These are phyloP conservation scores for Tachina fera DNA, from an alignment of 2,888 invertebrate species.

Conservation along the genomic window DNA sequence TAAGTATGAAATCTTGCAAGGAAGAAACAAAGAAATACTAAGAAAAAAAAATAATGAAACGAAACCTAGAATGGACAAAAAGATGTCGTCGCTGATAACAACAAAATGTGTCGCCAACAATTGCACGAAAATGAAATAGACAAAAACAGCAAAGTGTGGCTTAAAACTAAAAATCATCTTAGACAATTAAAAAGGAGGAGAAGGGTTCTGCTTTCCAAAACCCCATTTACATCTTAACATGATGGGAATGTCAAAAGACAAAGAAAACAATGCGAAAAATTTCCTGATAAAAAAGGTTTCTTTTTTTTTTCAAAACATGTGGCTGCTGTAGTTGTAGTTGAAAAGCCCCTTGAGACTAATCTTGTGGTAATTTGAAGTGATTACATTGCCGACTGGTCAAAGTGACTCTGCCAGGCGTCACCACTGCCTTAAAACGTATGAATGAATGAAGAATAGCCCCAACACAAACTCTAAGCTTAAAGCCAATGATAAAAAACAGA, in stretches of 20 bases:
- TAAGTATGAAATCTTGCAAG: constrained; percentile 66
- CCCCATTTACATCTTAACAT: background rate
- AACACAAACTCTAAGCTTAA: constrained; percentile 25
- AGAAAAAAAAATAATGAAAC: constrained; percentile 6
- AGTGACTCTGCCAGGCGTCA: constrained; percentile 49
- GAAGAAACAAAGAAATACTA: constrained; percentile 29
- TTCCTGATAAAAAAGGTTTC: constrained; percentile 21
- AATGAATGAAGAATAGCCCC: constrained; percentile 32
- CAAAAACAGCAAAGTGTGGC: constrained; percentile 34
- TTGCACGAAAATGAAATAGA: constrained; percentile 67
- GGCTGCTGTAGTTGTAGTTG: constrained; percentile 27
- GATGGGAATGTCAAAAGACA: constrained; percentile 48
- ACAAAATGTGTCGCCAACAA: constrained; percentile 75
- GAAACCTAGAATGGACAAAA: constrained; percentile 61
- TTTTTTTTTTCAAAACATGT: constrained; percentile 28
- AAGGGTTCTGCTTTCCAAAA: constrained; percentile 30
- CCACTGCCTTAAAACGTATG: background rate
- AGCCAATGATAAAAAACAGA: constrained; percentile 31
- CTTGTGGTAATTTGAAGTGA: constrained; percentile 75
- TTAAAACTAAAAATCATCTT: constrained; percentile 65
- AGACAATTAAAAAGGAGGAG: constrained; percentile 25
- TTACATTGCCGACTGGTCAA: constrained; percentile 72
- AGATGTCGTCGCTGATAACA: constrained; percentile 69
- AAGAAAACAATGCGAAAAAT: constrained; percentile 41
- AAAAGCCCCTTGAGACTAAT: constrained; percentile 74